Evolutionary conservation across 2,888 invertebrate species (phyloP).

Genomic region (Drosophila emarginata): DNA sequence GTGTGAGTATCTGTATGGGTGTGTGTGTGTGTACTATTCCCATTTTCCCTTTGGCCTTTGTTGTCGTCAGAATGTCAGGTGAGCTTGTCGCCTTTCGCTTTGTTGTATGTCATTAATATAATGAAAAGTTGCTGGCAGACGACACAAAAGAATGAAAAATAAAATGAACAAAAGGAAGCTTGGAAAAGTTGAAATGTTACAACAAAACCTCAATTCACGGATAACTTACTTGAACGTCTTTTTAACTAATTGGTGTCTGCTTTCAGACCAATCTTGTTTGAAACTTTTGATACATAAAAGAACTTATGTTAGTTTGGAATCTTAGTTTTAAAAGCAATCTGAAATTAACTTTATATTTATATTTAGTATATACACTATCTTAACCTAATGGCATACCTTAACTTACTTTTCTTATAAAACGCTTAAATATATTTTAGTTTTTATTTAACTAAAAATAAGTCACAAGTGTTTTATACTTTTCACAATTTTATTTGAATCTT

Average conservation of each 20-base stretch:
- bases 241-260: not conserved
- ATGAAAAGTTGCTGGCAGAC: not conserved
- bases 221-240: not conserved
- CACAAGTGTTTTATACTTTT: not conserved
- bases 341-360: too few relatives aligned
- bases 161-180: not conserved
- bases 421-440: not conserved
- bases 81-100: conserved; percentile 6
- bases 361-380: too few relatives aligned
- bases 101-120: conserved; percentile 6
- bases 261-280: not conserved
- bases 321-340: too few relatives aligned
- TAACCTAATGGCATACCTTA: too few relatives aligned
- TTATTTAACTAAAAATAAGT: not conserved
- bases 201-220: not conserved
- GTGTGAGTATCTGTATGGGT: not conserved
- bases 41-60: conserved; percentile 6
- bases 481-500: not conserved
- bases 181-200: not conserved
- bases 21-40: not conserved
- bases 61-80: conserved; percentile 25
- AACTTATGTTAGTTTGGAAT: too few relatives aligned
- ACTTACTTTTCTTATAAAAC: not conserved
- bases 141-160: not conserved
- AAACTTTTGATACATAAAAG: too few relatives aligned